Base-by-base conservation (phyloP, 2,888 invertebrate species). In the Pheosia tremula region DNA sequence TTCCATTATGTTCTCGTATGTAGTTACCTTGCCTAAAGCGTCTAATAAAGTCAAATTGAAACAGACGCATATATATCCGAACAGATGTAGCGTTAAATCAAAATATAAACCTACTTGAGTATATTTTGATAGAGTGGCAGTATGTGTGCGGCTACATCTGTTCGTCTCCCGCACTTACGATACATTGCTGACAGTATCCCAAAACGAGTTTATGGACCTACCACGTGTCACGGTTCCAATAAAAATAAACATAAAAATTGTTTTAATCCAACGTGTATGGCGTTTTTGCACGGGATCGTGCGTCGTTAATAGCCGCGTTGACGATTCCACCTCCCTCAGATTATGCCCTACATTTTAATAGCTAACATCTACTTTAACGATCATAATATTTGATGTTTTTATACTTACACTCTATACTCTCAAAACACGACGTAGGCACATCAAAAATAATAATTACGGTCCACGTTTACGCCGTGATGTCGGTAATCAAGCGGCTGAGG, bases 181-280 rank as follows among this genome's bases (percentile, higher is more conserved):
- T 80, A 79, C 69, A 76, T 71, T 61, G 74, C 76, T 68, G 74
- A 69, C 77, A 66, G 63, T 64, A 62, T 79, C 76, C 75, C 78
- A 77, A 24, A 84, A 82, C 77, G 68, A 72, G 76, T 85, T 86
- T 83, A 84, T 82, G 80, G 83, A 82, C 78, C 77, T 75, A 81
- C 81, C 79, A 79, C 75, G 75, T 72, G 71, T 72, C 74, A 83
- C 71, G 71, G 64, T 61, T 72, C 69, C 77, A 76, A 82, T 85
- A 84, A 86, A 85, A 86, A 86, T 86, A 87, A 81, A 82, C 79
- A 72, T 80, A 81, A 80, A 83, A 82, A 77, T 67, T 74, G 75
- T 82, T 82, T 84, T 83, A 83, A 82, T 83, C 80, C 74, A 63
- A 63, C 71, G 69, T 78, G 79, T 78, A 85, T 78, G 78, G 72